Evolutionary conservation across 2,113 vertebrate genomes (phyloP).

Genomic region (Calypte anna): DNA sequence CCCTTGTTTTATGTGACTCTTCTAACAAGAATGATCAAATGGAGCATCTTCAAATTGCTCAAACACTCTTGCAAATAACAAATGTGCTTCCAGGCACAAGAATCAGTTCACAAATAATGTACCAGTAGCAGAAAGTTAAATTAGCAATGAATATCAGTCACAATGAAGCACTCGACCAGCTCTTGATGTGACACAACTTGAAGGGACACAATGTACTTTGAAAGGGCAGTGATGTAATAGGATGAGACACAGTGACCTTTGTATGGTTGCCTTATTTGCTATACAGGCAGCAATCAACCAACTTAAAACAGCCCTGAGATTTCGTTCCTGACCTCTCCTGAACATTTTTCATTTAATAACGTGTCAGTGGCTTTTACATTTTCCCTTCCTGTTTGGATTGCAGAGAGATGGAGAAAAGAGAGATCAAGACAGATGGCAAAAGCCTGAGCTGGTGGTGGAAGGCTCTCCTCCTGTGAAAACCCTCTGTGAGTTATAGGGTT

Average conservation of each 20-base stretch:
- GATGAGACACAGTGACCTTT: slow-evolving; percentile 69
- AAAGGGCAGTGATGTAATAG: slow-evolving; percentile 71
- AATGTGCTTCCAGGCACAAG: slow-evolving; percentile 14
- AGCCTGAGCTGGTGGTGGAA: background rate
- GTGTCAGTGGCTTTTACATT: slow-evolving; percentile 52
- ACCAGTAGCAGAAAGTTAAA: slow-evolving; percentile 48
- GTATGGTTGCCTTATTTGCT: slow-evolving; percentile 61
- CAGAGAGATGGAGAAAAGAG: background rate
- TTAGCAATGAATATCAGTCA: slow-evolving; percentile 67
- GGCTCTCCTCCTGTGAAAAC: background rate
- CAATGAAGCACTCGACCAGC: slow-evolving; percentile 45
- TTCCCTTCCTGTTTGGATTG: slow-evolving; percentile 8
- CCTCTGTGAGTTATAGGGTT: background rate
- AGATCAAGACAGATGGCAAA: slow-evolving; percentile 16
- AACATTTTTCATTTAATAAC: slow-evolving; percentile 65
- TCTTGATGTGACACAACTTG: slow-evolving; percentile 66
- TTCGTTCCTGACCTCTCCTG: slow-evolving; percentile 57
- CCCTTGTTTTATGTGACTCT: background rate
- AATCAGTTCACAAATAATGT: background rate
- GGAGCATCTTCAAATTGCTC: background rate
- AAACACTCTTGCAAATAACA: slow-evolving; percentile 4
- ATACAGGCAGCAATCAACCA: slow-evolving; percentile 60
- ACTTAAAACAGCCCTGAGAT: slow-evolving; percentile 62
- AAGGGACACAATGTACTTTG: slow-evolving; percentile 69
- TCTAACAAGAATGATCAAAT: background rate